Evolutionary conservation across 2,888 invertebrate genomes (phyloP), one percentile per base, ranked within the genome.

Genomic region (Crioceris asparagi): DNA sequence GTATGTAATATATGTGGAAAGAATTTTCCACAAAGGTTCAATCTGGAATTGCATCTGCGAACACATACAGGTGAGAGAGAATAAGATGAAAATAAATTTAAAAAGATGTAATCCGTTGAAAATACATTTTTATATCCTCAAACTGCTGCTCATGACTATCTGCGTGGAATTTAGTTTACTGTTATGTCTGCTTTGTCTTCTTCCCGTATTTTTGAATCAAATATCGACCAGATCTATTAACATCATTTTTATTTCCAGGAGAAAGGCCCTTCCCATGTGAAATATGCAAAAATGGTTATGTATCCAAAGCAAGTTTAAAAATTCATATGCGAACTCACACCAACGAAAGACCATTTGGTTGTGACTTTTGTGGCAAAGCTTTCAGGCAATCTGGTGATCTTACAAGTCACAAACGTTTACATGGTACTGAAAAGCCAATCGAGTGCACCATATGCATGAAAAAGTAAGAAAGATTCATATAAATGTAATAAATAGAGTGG

Each of bases 311-410:
- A 1, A 65, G 65, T 43, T 52, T 66, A 36, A 65, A 65, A 49
- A 66, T 66, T 38, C 67, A 67, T 43, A 66, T 67, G 66, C 45
- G 66, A 19, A 66, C 66, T 1, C 67, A 67, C 43, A 66, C 66
- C 3, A 66, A 66, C 41, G 67, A 66, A 46, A 48, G 65, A 25
- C 67, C 67, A 3, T 67, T 64, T 48, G 62, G 60, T 30, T 67
- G 67, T 41, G 61, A 65, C 43, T 64, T 64, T 48, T 66, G 66
- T 43, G 65, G 66, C 2, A 65, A 65, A 47, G 66, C 65, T 3
- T 67, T 67, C 44, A 46, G 66, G 21, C 65, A 65, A 43, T 65
- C 64, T 1, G 65, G 65, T 8, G 66, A 66, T 51, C 47, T 66
- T 23, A 65, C 65, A 1, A 66, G 66, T 40, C 66, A 66, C 41